Evolutionary conservation across 1,140 invertebrate genomes (phyloP).

Genomic region (Drosophila suzukii): DNA sequence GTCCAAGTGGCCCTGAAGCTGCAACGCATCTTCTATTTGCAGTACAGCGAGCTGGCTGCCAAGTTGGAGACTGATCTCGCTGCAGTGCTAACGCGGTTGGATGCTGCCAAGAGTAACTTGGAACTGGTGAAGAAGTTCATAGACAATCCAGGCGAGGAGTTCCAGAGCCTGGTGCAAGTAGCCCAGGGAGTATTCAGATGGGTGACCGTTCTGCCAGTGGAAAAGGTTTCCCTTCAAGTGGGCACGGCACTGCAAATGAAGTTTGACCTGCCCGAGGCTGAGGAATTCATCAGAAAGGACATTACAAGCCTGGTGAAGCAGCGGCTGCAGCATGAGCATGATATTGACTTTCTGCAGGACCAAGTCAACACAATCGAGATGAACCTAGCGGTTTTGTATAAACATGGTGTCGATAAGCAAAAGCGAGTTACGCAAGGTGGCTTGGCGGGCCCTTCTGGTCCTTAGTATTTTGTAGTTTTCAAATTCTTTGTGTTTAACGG

Average conservation of each 20-base stretch:
- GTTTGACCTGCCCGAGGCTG: constrained; percentile 22
- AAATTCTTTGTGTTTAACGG: neutral
- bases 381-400: constrained; percentile 17
- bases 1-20: neutral
- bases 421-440: neutral
- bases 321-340: constrained; percentile 17
- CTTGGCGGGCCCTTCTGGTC: neutral
- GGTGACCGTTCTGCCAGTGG: constrained; percentile 16
- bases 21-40: neutral
- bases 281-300: constrained; percentile 9
- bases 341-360: constrained; percentile 38
- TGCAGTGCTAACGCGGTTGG: neutral
- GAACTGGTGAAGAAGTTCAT: constrained; percentile 22
- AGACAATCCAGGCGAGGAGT: constrained; percentile 3
- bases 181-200: constrained; percentile 1
- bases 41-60: constrained; percentile 11
- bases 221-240: constrained; percentile 19
- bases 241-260: constrained; percentile 18
- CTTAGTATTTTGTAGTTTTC: neutral
- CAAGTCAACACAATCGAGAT: constrained; percentile 20
- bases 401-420: neutral
- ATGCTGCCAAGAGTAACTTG: constrained; percentile 27
- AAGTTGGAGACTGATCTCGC: constrained; percentile 7
- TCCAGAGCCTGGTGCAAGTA: constrained; percentile 13
- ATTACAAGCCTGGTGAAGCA: constrained; percentile 14